Conservation (phyloP, 1,140 invertebrate genomes). For the Drosophila erecta region DNA sequence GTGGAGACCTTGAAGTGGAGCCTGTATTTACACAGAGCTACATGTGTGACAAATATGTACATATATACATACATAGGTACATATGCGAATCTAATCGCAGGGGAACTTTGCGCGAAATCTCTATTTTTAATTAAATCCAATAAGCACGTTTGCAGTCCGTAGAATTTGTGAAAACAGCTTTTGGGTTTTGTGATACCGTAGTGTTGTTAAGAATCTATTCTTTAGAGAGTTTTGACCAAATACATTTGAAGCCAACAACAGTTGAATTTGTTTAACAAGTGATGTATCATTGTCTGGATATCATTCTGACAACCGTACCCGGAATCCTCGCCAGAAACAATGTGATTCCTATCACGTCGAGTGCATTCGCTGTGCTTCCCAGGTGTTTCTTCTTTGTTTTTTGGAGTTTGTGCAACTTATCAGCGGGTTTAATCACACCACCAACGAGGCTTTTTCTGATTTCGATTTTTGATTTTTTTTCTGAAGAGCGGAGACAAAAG, state of each 20-base stretch:
- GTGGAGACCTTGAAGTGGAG: conserved; percentile 21
- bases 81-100: conserved; percentile 24
- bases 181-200: no score
- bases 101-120: conserved; percentile 10
- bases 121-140: conserved; percentile 8
- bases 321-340: conserved; percentile 5
- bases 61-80: neutral
- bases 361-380: conserved; percentile 25
- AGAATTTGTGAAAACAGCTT: neutral
- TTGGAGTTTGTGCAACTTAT: conserved; percentile 18
- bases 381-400: conserved; percentile 6
- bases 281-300: neutral
- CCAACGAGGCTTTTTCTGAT: conserved; percentile 14
- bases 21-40: conserved; percentile 24
- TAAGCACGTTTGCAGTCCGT: neutral
- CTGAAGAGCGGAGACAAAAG: conserved; percentile 43
- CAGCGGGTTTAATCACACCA: conserved; percentile 32
- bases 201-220: no score
- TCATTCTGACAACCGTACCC: neutral
- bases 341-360: conserved; percentile 51
- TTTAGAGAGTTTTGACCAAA: no score
- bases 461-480: conserved; percentile 30
- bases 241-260: no score
- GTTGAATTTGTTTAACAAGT: no score
- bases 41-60: neutral